Evolutionary conservation across 2,888 invertebrate species (phyloP).

Genomic region (Torymus texanus): DNA sequence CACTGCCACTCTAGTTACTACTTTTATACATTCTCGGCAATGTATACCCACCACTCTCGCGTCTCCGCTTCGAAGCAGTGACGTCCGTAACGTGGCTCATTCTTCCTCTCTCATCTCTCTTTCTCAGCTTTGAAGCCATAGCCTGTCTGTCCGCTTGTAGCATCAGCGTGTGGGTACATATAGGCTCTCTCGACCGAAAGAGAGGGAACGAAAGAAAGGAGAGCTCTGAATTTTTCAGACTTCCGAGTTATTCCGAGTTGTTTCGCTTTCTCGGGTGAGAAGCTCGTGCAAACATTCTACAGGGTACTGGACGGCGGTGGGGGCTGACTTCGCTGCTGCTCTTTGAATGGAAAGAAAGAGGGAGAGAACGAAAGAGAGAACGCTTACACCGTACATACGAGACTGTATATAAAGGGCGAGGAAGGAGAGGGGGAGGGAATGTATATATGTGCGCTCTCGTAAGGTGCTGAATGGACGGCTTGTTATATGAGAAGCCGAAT

Average conservation of each 20-base stretch:
- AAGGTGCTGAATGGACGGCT: constrained; percentile 29
- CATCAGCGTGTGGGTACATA: background rate
- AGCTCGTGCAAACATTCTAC: constrained; percentile 64
- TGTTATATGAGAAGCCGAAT: constrained; percentile 34
- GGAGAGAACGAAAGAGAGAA: too few relatives aligned
- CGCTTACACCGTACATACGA: too few relatives aligned
- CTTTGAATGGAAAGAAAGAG: constrained; percentile 2
- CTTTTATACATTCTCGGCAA: background rate
- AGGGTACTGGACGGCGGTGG: constrained; percentile 14
- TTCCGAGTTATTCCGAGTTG: constrained; percentile 57
- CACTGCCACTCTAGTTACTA: background rate
- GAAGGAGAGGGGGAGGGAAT: background rate
- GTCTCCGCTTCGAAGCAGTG: too few relatives aligned
- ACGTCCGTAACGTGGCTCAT: background rate
- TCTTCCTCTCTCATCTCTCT: background rate
- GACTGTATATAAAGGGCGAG: too few relatives aligned
- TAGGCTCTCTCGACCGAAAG: constrained; percentile 14
- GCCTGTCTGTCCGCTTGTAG: background rate
- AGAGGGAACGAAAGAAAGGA: constrained; percentile 55
- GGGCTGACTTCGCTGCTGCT: background rate
- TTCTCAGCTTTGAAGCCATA: constrained; percentile 14
- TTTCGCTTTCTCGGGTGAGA: constrained; percentile 55
- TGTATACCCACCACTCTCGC: background rate
- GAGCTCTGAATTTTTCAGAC: constrained; percentile 63
- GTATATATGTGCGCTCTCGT: background rate